Evolutionary conservation across 2,888 invertebrate genomes (phyloP).

Genomic region (Poecilus cupreus): DNA sequence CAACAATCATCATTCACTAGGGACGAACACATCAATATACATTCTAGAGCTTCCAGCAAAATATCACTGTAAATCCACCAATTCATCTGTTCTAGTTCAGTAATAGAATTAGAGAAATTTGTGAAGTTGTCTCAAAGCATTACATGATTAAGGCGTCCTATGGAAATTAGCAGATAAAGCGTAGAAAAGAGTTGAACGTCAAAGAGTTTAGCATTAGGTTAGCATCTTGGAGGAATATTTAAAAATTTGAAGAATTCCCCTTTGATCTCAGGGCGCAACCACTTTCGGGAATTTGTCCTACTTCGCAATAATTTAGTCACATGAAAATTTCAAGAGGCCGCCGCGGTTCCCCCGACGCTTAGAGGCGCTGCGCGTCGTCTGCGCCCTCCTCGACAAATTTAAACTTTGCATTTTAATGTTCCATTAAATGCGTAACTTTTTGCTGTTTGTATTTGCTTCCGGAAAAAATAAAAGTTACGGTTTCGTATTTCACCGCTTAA

Average conservation of each 20-base stretch:
- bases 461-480: conserved; percentile 18
- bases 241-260: conserved; percentile 43
- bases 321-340: conserved; percentile 51
- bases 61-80: no score
- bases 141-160: conserved; percentile 10
- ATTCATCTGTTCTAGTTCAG: no score
- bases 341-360: not conserved
- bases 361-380: not conserved
- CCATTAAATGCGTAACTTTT: conserved; percentile 43
- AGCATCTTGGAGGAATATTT: conserved; percentile 52
- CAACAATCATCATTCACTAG: no score
- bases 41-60: no score
- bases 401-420: conserved; percentile 51
- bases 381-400: not conserved
- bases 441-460: conserved; percentile 28
- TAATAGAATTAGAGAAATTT: no score
- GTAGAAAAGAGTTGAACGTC: conserved; percentile 47
- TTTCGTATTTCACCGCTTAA: conserved; percentile 23
- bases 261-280: conserved; percentile 49
- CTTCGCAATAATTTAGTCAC: conserved; percentile 57
- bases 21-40: no score
- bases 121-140: no score
- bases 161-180: conserved; percentile 44
- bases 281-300: conserved; percentile 58
- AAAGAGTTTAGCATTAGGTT: conserved; percentile 42